These are phyloP conservation scores for Adelphocoris suturalis DNA, from an alignment of 2,888 invertebrate genomes.

Conservation along the genomic window DNA sequence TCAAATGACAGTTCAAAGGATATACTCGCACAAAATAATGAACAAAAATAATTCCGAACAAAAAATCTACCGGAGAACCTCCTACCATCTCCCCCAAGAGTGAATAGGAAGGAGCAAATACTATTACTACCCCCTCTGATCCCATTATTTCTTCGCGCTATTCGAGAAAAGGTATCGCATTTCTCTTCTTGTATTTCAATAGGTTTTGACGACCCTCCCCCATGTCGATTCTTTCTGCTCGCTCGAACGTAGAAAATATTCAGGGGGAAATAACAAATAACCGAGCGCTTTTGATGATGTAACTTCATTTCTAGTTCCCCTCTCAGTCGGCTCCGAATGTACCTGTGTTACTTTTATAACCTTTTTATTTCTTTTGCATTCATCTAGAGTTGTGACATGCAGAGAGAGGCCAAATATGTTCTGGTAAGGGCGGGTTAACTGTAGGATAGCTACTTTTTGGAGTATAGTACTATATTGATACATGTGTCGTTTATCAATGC, in stretches of 20 bases:
- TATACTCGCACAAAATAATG: neutral
- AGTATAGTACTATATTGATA: too few relatives aligned
- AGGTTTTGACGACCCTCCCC: constrained; percentile 11
- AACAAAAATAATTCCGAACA: neutral
- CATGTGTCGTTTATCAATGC: too few relatives aligned
- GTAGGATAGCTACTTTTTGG: too few relatives aligned
- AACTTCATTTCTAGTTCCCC: constrained; percentile 3
- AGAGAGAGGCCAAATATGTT: too few relatives aligned
- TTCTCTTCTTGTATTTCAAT: constrained; percentile 18
- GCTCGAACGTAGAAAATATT: constrained; percentile 18
- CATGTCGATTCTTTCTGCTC: constrained; percentile 7
- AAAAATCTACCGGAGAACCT: neutral
- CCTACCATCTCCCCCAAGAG: neutral
- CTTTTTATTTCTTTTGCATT: too few relatives aligned
- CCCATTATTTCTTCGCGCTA: neutral
- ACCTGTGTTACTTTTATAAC: too few relatives aligned
- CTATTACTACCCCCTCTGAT: neutral
- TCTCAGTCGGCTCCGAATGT: neutral
- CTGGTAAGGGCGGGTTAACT: too few relatives aligned
- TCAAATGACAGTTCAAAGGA: neutral
- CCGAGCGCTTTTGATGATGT: neutral
- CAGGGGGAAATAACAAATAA: neutral
- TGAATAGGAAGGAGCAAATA: constrained; percentile 11
- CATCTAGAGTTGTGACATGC: too few relatives aligned
- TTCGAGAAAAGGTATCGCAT: constrained; percentile 15